Percentiles rank a stretch among this genome's conserved stretches.
Evolutionary conservation across 2,888 invertebrate genomes (phyloP).

Genomic region (Sinodicranocentrus sp.): DNA sequence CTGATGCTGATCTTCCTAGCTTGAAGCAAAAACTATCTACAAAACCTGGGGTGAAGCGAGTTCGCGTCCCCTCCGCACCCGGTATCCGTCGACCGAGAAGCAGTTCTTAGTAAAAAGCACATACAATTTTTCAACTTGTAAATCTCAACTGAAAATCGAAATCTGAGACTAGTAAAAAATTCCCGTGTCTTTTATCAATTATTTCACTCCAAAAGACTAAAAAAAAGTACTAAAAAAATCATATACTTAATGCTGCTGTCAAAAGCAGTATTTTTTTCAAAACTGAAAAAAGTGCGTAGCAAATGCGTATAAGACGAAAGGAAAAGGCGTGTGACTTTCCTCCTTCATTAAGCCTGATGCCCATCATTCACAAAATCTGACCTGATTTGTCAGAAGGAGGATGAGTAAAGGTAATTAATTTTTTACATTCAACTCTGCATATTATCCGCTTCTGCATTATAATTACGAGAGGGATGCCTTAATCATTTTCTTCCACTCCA

Average conservation of each 20-base stretch:
- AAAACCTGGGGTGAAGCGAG: background rate
- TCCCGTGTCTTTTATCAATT: background rate
- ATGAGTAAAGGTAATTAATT: slow-evolving; percentile 61
- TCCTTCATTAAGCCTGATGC: slow-evolving; percentile 15
- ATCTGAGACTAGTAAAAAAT: background rate
- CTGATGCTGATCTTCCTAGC: background rate
- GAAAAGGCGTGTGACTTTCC: slow-evolving; percentile 42
- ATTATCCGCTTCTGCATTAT: slow-evolving; percentile 2
- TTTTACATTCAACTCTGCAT: slow-evolving; percentile 25
- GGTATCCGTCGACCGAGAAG: background rate
- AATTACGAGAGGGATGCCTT: no score
- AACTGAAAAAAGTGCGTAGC: no score
- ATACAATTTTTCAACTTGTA: no score
- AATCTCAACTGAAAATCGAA: background rate
- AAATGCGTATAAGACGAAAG: slow-evolving; percentile 30
- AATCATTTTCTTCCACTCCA: no score
- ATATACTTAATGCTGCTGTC: no score
- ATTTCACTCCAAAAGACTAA: background rate
- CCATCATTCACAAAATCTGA: slow-evolving; percentile 29
- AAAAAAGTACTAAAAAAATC: no score
- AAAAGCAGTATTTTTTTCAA: no score
- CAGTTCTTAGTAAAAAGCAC: background rate
- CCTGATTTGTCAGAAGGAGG: slow-evolving; percentile 54
- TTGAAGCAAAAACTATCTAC: background rate
- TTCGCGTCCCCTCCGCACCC: background rate